phyloP scores from a whole-genome alignment of 2,888 invertebrate species.

The Itoplectis maculator region DNA sequence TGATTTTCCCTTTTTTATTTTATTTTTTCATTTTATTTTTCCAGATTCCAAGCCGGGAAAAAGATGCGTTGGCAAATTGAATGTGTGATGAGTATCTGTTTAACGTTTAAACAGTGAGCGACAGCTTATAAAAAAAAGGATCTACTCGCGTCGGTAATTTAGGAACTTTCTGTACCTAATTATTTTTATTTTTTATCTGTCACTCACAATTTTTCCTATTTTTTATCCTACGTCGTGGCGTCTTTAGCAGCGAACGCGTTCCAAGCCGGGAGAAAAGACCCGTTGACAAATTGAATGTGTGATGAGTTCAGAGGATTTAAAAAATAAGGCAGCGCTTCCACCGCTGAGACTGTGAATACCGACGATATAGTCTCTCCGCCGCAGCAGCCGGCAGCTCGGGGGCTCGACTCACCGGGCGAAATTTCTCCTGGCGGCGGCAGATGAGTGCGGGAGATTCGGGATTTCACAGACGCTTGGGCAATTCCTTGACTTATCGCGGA shows the following conservation, averaged over 20 bases:
- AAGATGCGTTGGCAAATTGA: no score
- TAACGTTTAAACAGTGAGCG: constrained; percentile 10
- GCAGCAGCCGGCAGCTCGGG: constrained; percentile 56
- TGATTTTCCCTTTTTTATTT: no score
- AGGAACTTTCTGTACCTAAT: no score
- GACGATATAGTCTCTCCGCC: constrained; percentile 38
- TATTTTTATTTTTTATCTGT: no score
- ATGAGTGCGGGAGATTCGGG: constrained; percentile 79
- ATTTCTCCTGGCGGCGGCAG: constrained; percentile 66
- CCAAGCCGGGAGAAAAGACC: constrained; percentile 64
- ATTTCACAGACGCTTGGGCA: constrained; percentile 80
- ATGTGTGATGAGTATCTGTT: constrained; percentile 35
- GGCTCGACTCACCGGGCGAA: constrained; percentile 57
- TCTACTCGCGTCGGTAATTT: no score
- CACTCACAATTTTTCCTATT: neutral
- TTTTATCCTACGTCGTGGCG: constrained; percentile 15
- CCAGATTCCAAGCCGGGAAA: no score
- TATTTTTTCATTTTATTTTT: neutral
- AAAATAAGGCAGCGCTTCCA: constrained; percentile 76
- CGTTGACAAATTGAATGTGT: constrained; percentile 82
- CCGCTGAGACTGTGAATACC: constrained; percentile 53
- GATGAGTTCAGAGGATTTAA: constrained; percentile 80
- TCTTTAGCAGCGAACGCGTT: constrained; percentile 35
- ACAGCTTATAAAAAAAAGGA: neutral
- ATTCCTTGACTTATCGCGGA: constrained; percentile 77